These are phyloP conservation scores for Papilio glaucus DNA, from an alignment of 1,140 invertebrate genomes.

Conservation along the genomic window DNA sequence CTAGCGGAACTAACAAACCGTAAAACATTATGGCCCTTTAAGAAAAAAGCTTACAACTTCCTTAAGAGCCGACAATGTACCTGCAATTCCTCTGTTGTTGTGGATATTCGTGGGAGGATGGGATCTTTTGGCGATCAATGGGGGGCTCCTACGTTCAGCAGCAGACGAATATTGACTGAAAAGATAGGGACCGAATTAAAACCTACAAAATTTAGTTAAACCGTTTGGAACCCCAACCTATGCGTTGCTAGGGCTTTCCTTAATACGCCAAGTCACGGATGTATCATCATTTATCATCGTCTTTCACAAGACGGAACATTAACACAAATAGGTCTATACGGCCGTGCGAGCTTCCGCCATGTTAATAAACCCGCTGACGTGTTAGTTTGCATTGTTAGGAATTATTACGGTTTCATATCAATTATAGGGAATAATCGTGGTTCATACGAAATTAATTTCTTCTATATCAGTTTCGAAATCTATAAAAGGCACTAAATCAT, in stretches of 20 bases:
- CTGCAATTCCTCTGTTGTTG: too few relatives aligned
- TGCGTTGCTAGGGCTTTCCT: background rate
- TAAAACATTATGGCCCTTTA: too few relatives aligned
- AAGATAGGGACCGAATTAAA: too few relatives aligned
- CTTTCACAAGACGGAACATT: slow-evolving; percentile 3
- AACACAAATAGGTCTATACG: slow-evolving; percentile 4
- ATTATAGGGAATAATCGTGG: background rate
- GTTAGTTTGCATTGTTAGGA: slow-evolving; percentile 12
- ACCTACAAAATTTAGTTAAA: too few relatives aligned
- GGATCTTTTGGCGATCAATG: too few relatives aligned
- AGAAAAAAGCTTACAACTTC: too few relatives aligned
- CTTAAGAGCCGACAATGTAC: too few relatives aligned
- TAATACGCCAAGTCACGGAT: slow-evolving; percentile 6
- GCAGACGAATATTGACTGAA: too few relatives aligned
- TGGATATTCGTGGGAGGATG: too few relatives aligned
- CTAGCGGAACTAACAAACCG: too few relatives aligned
- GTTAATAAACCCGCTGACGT: slow-evolving; percentile 16
- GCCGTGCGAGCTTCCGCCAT: background rate
- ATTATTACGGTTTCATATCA: background rate
- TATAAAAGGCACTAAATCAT: background rate
- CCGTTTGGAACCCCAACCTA: background rate
- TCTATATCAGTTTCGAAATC: background rate
- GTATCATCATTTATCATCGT: background rate
- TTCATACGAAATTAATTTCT: slow-evolving; percentile 1
- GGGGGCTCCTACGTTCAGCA: too few relatives aligned